Percentiles rank a stretch among this genome's conserved stretches.
Conservation (phyloP, 2,888 invertebrate species). For the Poecilus cupreus region DNA sequence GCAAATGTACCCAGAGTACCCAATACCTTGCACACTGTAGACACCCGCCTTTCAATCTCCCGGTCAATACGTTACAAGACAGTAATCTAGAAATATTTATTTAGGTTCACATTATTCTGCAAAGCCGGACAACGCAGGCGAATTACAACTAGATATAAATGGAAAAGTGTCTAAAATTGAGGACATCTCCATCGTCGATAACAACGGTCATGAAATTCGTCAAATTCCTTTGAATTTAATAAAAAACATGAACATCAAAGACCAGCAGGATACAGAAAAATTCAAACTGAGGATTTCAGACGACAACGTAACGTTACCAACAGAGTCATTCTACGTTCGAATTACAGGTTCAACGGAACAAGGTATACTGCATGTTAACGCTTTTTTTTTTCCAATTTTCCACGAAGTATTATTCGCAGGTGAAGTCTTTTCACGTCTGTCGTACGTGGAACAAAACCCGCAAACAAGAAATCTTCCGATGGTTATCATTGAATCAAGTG, state of each 20-base stretch:
- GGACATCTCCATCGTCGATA: conserved; percentile 62
- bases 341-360: conserved; percentile 67
- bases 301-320: conserved; percentile 62
- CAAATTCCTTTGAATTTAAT: conserved; percentile 1
- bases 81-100: too few species aligned
- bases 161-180: conserved; percentile 60
- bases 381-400: neutral
- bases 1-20: too few species aligned
- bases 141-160: conserved; percentile 52
- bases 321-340: conserved; percentile 65
- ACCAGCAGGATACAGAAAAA: neutral
- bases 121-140: neutral
- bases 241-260: conserved; percentile 34
- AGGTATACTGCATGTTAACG: conserved; percentile 63
- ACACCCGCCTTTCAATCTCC: too few species aligned
- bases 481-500: conserved; percentile 71
- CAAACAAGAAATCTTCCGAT: conserved; percentile 64
- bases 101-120: neutral
- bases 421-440: conserved; percentile 65
- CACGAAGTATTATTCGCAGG: conserved; percentile 60
- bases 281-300: conserved; percentile 59
- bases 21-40: too few species aligned
- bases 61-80: too few species aligned
- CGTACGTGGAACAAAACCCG: conserved; percentile 64
- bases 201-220: conserved; percentile 58